Percentiles rank a stretch among this genome's conserved stretches.
phyloP scores from a whole-genome alignment of 2,113 vertebrate genomes.

The Ranitomeya imitator region DNA sequence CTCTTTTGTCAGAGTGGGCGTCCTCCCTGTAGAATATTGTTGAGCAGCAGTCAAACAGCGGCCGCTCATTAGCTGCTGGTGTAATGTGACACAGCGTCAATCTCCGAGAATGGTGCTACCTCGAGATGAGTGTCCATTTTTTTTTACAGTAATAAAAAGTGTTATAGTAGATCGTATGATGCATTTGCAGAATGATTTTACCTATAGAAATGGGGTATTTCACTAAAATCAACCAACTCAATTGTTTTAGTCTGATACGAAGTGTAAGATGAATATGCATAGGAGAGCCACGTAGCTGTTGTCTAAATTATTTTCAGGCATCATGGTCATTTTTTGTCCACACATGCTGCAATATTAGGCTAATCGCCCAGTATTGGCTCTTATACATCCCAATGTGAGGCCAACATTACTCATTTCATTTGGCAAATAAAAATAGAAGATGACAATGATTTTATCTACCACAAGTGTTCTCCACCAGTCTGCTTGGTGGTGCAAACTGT shows the following conservation, averaged over 20 bases:
- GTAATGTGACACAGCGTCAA: too few species aligned
- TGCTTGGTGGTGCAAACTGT: background rate
- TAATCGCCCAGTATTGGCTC: background rate
- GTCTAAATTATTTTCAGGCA: background rate
- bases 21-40: too few species aligned
- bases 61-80: too few species aligned
- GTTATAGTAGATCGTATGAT: background rate
- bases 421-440: background rate
- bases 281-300: background rate
- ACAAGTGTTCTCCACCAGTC: background rate
- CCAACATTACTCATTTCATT: slow-evolving; percentile 2
- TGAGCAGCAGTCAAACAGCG: too few species aligned
- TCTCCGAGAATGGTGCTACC: too few species aligned
- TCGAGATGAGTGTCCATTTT: too few species aligned
- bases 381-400: background rate
- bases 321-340: background rate
- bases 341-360: background rate
- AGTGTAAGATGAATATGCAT: background rate
- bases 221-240: background rate
- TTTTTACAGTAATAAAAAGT: too few species aligned
- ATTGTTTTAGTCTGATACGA: background rate
- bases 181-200: background rate
- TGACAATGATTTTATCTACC: background rate
- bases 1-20: too few species aligned
- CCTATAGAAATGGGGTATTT: background rate